These are phyloP conservation scores for Himalopsyche tibetana DNA, from an alignment of 2,888 invertebrate species.

Conservation along the genomic window DNA sequence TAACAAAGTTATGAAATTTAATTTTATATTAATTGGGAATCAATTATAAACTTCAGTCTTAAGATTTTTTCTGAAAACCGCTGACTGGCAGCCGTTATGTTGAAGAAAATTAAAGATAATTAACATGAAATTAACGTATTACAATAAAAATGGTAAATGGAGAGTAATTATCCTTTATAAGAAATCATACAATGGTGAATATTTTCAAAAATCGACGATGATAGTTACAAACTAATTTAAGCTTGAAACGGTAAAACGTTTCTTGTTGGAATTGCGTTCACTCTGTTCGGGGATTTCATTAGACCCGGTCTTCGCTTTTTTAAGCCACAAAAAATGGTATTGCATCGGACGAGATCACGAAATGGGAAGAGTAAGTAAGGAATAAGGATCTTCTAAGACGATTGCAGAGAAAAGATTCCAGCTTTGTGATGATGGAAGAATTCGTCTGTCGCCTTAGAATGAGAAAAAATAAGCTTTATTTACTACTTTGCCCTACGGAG, in stretches of 20 bases:
- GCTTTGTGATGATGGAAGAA: constrained; percentile 45
- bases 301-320: constrained; percentile 42
- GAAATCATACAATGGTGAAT: no score
- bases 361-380: constrained; percentile 28
- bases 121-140: no score
- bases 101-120: no score
- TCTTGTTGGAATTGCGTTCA: not conserved
- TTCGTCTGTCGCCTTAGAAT: constrained; percentile 22
- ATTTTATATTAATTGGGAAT: no score
- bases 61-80: no score
- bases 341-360: constrained; percentile 45
- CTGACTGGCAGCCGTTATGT: no score
- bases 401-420: constrained; percentile 33
- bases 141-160: no score
- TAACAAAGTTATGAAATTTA: no score
- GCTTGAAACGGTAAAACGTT: constrained; percentile 33
- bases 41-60: no score
- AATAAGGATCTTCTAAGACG: constrained; percentile 41
- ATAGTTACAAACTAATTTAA: not conserved
- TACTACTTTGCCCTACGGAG: constrained; percentile 29
- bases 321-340: constrained; percentile 48
- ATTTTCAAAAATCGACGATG: no score
- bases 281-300: constrained; percentile 38
- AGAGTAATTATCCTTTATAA: no score
- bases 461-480: constrained; percentile 37